Conservation (phyloP, 2,113 vertebrate species). For the Cebidichthys violaceus region DNA sequence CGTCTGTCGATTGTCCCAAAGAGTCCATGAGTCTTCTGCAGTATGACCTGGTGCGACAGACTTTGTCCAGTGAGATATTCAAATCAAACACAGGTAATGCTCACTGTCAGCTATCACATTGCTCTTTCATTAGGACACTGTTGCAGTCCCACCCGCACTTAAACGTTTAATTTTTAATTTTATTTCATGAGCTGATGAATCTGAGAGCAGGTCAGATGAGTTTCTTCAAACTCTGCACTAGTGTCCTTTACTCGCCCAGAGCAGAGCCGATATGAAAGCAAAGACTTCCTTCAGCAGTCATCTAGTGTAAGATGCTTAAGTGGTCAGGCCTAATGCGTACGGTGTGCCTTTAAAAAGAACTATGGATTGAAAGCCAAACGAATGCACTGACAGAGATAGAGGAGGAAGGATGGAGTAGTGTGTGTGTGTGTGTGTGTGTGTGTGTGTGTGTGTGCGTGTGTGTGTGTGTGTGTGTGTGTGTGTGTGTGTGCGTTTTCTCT, state of each 20-base stretch:
- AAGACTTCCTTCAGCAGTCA: slow-evolving; percentile 50
- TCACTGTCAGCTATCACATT: neutral
- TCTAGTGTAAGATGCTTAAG: slow-evolving; percentile 68
- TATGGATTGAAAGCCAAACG: slow-evolving; percentile 52
- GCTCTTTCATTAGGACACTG: neutral
- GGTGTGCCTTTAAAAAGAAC: slow-evolving; percentile 68
- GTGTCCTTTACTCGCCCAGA: slow-evolving; percentile 26
- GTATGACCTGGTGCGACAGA: slow-evolving; percentile 85
- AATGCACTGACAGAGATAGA: slow-evolving; percentile 38
- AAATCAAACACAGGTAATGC: slow-evolving; percentile 83
- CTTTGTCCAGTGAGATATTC: slow-evolving; percentile 79
- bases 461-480: slow-evolving; percentile 20
- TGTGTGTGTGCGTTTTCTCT: slow-evolving; percentile 25
- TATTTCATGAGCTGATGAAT: slow-evolving; percentile 16
- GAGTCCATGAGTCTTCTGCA: slow-evolving; percentile 87
- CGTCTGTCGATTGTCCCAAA: slow-evolving; percentile 83
- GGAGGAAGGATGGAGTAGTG: slow-evolving; percentile 19
- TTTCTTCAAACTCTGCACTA: neutral
- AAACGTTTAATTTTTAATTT: slow-evolving; percentile 1
- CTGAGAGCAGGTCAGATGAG: slow-evolving; percentile 20
- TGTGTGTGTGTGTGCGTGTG: slow-evolving; percentile 1
- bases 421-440: slow-evolving; percentile 9
- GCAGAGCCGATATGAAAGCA: slow-evolving; percentile 24
- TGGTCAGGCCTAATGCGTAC: slow-evolving; percentile 63
- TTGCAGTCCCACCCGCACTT: neutral